phyloP scores from a whole-genome alignment of 2,113 vertebrate genomes.

The Megalops atlanticus region DNA sequence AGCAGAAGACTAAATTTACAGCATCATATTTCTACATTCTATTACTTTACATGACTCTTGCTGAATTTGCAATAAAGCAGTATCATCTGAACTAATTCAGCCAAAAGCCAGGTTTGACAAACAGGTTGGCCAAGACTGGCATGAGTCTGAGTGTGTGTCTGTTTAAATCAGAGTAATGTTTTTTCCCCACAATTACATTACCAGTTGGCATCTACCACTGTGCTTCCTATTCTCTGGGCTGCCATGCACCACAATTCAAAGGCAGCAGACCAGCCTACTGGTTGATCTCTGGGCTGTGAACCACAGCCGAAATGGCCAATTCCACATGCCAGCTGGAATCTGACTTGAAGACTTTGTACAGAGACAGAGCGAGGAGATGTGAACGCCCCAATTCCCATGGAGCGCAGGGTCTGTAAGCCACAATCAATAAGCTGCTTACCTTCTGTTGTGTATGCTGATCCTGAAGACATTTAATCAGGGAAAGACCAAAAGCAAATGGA shows the following conservation, averaged over 20 bases:
- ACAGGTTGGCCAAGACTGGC: background rate
- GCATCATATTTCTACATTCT: no score
- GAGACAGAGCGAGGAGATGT: background rate
- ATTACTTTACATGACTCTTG: no score
- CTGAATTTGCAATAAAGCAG: no score
- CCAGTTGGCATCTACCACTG: background rate
- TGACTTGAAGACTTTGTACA: background rate
- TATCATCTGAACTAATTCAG: background rate
- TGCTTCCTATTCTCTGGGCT: background rate
- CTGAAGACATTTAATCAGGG: background rate
- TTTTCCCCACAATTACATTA: background rate
- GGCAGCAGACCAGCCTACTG: background rate
- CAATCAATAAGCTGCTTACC: background rate
- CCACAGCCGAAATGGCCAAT: background rate
- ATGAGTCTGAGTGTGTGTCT: background rate
- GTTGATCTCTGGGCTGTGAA: slow-evolving; percentile 5
- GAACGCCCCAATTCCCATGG: background rate
- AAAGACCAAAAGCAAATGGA: background rate
- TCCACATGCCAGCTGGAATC: background rate
- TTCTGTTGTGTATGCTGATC: background rate
- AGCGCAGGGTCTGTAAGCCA: background rate
- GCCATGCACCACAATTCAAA: background rate
- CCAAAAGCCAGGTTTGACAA: background rate
- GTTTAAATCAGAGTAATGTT: background rate
- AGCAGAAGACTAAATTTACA: no score